Base-by-base conservation (phyloP, 2,888 invertebrate genomes). In the Sarcophaga carnaria region DNA sequence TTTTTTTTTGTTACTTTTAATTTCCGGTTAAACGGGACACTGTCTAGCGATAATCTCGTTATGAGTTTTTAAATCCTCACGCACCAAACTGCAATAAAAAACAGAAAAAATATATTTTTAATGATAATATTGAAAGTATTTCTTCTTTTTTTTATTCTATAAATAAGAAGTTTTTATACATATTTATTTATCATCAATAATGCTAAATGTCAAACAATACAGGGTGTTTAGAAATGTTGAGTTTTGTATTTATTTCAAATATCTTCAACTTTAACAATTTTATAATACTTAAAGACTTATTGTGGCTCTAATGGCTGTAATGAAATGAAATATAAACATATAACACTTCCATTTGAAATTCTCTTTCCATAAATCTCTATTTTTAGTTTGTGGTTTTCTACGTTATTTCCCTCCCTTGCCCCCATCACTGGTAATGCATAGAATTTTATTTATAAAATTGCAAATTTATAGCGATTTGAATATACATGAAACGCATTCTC, bases 21-120 rank as follows among this genome's bases (percentile, higher is more conserved):
- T 71, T 85, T 85, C 84, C 80, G 76, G 71, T 83, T 72, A 77
- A 60, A 22, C 60, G 49, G 4, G 25, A 45, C 27, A 72, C 27
- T 20, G 5, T 72, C 47, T 20, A 25, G 37, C 8, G 62, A 69
- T 76, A 54, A 75, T 81, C 80, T 75, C 14, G 27, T 25, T 67
- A 54, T 69, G 72, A 72, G 27, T 64, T 66, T 78, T 78, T 78
- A 69, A 70, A 71, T 80, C 76, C 76, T 77, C 49, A 37, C 37
- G 37, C 37, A 37, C 10, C 37, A 71, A 67, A 72, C 80, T 85
- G 66, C 20, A 67, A 67, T 54, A 37, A 78, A 82, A 80, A 60
- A 69, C 37, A 74, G 62, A 10, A 81, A 71, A 74, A 63, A 27
- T 54, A n/a, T 22, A 11, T 17, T 6, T 74, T 74, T 71, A 22